phyloP scores from a whole-genome alignment of 2,797 vertebrate species.

The Karalla daura region DNA sequence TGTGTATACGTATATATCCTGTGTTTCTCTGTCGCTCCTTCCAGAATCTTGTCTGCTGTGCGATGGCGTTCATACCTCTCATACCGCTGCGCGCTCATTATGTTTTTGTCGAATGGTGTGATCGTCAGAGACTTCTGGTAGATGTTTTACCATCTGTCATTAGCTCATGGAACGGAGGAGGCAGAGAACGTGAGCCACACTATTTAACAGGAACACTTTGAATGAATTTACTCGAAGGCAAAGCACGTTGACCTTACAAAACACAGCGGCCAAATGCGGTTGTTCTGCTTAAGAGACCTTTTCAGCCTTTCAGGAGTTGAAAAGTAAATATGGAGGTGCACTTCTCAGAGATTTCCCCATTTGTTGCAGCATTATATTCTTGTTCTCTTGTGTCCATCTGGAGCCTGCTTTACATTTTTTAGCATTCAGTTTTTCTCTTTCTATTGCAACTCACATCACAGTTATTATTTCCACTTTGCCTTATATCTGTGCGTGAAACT shows the following conservation, averaged over 20 bases:
- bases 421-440: no score
- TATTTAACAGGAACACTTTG: not conserved
- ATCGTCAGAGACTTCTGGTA: not conserved
- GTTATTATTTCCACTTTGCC: no score
- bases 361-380: not conserved
- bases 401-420: no score
- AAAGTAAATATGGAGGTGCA: not conserved
- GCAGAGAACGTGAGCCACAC: not conserved
- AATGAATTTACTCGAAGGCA: not conserved
- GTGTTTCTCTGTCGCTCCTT: no score
- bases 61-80: no score
- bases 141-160: not conserved
- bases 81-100: no score
- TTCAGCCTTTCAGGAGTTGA: not conserved
- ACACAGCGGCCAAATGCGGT: not conserved
- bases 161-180: not conserved
- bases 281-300: not conserved
- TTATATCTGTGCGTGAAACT: no score
- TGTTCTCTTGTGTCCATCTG: not conserved
- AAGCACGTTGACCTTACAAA: not conserved
- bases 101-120: not conserved
- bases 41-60: no score
- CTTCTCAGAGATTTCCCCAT: not conserved
- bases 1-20: no score
- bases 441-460: no score